Evolutionary conservation across 2,797 vertebrate genomes (phyloP), one percentile per base, ranked within the genome.

Genomic region (Anguilla megastoma): DNA sequence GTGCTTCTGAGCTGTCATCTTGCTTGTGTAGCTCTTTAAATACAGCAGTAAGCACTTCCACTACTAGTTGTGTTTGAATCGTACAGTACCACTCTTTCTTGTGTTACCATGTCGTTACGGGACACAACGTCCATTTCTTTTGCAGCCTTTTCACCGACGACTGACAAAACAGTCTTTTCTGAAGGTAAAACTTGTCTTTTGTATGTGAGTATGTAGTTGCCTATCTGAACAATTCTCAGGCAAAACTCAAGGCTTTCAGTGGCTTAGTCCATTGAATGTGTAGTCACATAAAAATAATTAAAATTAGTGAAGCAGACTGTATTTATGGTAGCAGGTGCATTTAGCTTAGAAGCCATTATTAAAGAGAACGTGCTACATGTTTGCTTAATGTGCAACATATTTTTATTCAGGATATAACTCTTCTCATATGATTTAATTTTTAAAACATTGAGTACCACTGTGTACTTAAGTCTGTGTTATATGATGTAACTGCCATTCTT

Each of bases 161-260:
- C 76, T 80, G 76, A 45, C 33, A 80, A 80, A 45, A 80, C 76
- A 80, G 76, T 80, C 76, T 80, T 80, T 41, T 41, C 76, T 80
- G 36, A 80, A 80, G 76, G 76, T 80, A 80, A 80, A 80, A 24
- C 76, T 45, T 80, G 76, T 45, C 4, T 80, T 45, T 45, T 80
- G 76, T 45, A 45, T 80, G 36, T 41, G 71, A 16, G 27, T 45
- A 18, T 27, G 16, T 80, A 80, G 76, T 33, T 80, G 36, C 16
- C 1, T 45, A 80, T 80, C 36, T 80, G 18, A 80, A 80, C 18
- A 18, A 80, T 80, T 45, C 3, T 45, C 41, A 18, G 6, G 36
- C 74, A 30, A 18, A 45, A 79, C 74, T 16, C 4, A 41, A 48
- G 76, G 36, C 18, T 14, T 45, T 5, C 12, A 45, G 36, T 48